Base-by-base conservation (phyloP, 2,888 invertebrate genomes). In the Arge pagana region DNA sequence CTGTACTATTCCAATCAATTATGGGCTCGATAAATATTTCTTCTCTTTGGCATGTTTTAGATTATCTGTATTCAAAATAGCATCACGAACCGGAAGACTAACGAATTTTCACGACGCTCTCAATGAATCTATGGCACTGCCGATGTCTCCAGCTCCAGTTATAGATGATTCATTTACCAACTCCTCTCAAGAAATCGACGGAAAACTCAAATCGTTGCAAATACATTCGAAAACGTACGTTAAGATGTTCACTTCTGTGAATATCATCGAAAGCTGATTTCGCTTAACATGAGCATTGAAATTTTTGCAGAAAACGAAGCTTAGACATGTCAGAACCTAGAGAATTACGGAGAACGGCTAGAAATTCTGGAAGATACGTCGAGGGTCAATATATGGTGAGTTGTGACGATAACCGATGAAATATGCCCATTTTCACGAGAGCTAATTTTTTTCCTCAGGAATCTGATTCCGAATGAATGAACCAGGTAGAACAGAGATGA, bases 311-410 rank as follows among this genome's bases (percentile, higher is more conserved):
- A 41, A 57, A 59, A 53, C 62, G 65, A 58, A 69, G 58, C 57
- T 67, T 69, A 37, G 72, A 73, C 26, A 60, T 62, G 15, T 40
- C 58, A 28, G 74, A 67, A 50, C 60, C 68, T 21, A 62, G 72
- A 50, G 74, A 74, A 57, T 61, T 74, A 26, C 64, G 74, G 13
- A 68, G 74, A 57, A 74, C 74, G 3, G 64, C 72, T 4, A 64
- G 74, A 59, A 74, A 74, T 57, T 72, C 74, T 10, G 74, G 74
- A 21, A 67, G 72, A 50, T 74, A 74, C 24, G 58, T 74, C 19
- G 65, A 72, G 56, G 74, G 74, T 19, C 74, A 74, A 58, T 74
- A 74, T 35, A 73, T 73, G 74, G 74, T 74, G 54, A 66, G 59
- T 60, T 23, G 1, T 3, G 10, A 8, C 8, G n/a, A 15, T 18